A percentile compares a stretch with the other conserved stretches of the same genome.
These are phyloP conservation scores for Aporophyla nigra DNA, from an alignment of 2,888 invertebrate species.

Conservation along the genomic window DNA sequence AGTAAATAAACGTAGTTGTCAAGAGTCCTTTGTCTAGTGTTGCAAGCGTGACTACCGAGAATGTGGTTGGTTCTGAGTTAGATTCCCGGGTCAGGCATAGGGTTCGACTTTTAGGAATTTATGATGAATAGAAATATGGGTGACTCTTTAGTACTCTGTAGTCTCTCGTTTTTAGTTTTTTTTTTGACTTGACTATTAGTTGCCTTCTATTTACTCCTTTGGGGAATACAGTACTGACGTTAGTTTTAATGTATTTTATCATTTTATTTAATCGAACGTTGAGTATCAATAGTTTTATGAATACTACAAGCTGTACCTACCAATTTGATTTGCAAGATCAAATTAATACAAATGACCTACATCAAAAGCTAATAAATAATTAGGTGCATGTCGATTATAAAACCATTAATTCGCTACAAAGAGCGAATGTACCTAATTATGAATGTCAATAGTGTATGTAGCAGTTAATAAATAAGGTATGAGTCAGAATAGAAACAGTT, in stretches of 20 bases:
- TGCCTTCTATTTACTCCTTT: not conserved
- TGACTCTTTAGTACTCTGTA: too few species aligned
- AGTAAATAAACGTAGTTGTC: too few species aligned
- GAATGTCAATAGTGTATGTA: conserved; percentile 16
- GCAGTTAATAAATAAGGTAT: conserved; percentile 3
- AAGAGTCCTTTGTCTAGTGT: too few species aligned
- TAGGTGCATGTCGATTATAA: not conserved
- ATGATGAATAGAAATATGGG: too few species aligned
- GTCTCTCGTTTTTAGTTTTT: too few species aligned
- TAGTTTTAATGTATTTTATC: not conserved
- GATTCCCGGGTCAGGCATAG: too few species aligned
- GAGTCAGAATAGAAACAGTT: conserved; percentile 26
- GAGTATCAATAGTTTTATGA: not conserved
- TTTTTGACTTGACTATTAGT: too few species aligned
- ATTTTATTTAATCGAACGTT: not conserved
- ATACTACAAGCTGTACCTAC: not conserved
- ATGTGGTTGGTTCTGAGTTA: too few species aligned
- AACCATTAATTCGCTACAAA: not conserved
- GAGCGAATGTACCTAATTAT: not conserved
- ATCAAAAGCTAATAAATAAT: not conserved
- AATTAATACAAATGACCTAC: not conserved
- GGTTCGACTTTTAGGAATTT: too few species aligned
- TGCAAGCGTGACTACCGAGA: too few species aligned
- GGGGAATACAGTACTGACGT: not conserved
- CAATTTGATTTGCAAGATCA: not conserved